Base-by-base conservation (phyloP, 2,888 invertebrate species). In the Neoascia interrupta region DNA sequence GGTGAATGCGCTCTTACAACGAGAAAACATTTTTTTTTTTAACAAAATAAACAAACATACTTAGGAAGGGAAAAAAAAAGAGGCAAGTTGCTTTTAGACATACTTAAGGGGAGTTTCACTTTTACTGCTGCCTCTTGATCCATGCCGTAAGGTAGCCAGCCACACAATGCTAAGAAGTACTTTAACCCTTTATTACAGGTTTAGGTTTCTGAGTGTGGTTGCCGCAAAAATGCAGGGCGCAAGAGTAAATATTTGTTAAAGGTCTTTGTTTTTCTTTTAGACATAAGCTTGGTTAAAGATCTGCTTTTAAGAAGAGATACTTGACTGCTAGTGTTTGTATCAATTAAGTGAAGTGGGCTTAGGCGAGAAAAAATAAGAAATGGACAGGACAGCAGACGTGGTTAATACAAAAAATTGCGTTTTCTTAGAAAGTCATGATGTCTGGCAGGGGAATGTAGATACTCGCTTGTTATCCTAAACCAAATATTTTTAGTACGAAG, bases 1-100 rank as follows among this genome's bases (percentile, higher is more conserved):
- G 76, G 70, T 76, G 64, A 72, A 76, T 60, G 75, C 28, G 56
- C 75, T 69, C 58, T 45, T 41, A 43, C 37, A 47, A 60, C 53
- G 60, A 58, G n/a, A 68, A 60, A 28, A 26, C 6, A 18, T 5
- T 49, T 43, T 51, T 26, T 16, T 37, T 56, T 41, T 45, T 6
- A 47, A 54, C 43, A 66, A 58, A 47, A 61, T 45, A 70, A 70
- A 45, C 60, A 70, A 53, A 45, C 23, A 18, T 36, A 58, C 23
- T 60, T 18, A n/a, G 41, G 11, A 34, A 21, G 5, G n/a, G 13
- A 28, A 23, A 49, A 54, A 58, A 26, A 39, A 23, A 15, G 26
- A 45, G 53, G 43, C 36, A 45, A 37, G 43, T 66, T 58, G 66
- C 66, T 37, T 66, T 45, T 51, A 53, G 45, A 60, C 23, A 60